Evolutionary conservation across 2,888 invertebrate genomes (phyloP).

Genomic region (Athalia circularis): DNA sequence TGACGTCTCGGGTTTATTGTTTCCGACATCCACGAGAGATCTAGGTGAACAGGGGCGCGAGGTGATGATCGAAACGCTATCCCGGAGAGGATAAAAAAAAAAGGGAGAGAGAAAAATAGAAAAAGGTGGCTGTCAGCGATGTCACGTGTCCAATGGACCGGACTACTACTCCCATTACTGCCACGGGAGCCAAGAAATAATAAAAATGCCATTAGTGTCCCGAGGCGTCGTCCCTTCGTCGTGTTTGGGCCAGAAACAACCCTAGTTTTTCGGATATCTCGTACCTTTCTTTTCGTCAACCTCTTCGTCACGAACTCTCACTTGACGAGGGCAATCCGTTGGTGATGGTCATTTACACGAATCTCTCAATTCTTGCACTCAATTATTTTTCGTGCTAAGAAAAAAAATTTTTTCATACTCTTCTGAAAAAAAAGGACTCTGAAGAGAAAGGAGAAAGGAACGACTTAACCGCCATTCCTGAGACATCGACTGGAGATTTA

Average conservation of each 20-base stretch:
- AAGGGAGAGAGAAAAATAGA: slow-evolving; percentile 32
- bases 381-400: neutral
- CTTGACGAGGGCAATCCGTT: slow-evolving; percentile 68
- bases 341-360: slow-evolving; percentile 26
- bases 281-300: slow-evolving; percentile 20
- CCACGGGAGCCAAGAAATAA: slow-evolving; percentile 65
- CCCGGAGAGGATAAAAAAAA: slow-evolving; percentile 1
- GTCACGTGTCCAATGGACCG: slow-evolving; percentile 71
- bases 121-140: slow-evolving; percentile 65
- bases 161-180: slow-evolving; percentile 63
- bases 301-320: slow-evolving; percentile 56
- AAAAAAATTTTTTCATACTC: neutral
- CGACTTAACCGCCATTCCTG: slow-evolving; percentile 28
- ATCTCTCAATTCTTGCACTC: neutral
- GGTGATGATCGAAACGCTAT: slow-evolving; percentile 23
- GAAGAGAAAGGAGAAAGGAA: neutral
- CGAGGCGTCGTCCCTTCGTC: slow-evolving; percentile 55
- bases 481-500: slow-evolving; percentile 38
- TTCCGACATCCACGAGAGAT: slow-evolving; percentile 41
- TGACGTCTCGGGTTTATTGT: slow-evolving; percentile 43
- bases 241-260: slow-evolving; percentile 39
- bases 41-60: slow-evolving; percentile 26
- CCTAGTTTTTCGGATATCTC: slow-evolving; percentile 37
- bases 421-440: neutral
- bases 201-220: slow-evolving; percentile 73